phyloP scores from a whole-genome alignment of 2,113 vertebrate species.

The Oceanites oceanicus region DNA sequence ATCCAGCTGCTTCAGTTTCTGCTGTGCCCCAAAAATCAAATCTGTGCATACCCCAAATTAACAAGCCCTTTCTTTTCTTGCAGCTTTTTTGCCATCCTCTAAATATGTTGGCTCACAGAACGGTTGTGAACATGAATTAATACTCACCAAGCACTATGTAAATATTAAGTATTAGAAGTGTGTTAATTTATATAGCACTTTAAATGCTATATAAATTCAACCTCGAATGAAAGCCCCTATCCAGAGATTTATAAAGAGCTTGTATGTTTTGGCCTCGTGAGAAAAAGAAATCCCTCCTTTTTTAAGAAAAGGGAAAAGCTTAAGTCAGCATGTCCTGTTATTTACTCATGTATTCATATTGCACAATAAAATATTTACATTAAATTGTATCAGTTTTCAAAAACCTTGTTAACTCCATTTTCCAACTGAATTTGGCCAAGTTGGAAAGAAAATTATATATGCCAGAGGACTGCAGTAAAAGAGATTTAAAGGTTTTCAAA shows the following conservation, averaged over 20 bases:
- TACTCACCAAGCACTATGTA: neutral
- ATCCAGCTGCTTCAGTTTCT: neutral
- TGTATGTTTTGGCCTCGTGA: neutral
- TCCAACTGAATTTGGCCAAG: neutral
- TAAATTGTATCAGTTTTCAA: neutral
- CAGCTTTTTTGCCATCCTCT: neutral
- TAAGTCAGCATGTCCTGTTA: neutral
- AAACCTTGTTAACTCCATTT: neutral
- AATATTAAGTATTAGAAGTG: neutral
- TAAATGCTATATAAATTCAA: neutral
- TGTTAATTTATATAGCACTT: neutral
- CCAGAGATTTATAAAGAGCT: neutral
- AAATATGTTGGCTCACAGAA: neutral
- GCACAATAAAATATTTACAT: neutral
- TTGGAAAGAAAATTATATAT: neutral
- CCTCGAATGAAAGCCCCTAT: neutral
- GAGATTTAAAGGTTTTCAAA: constrained; percentile 15
- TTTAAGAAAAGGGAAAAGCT: neutral
- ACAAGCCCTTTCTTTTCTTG: neutral
- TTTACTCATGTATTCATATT: neutral
- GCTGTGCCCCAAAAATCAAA: neutral
- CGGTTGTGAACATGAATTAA: neutral
- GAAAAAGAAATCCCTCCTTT: neutral
- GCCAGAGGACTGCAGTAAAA: neutral
- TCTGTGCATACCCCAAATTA: neutral